A percentile compares a stretch with the other conserved stretches of the same genome.
These are phyloP conservation scores for Orthonychiurus folsomi DNA, from an alignment of 2,888 invertebrate species.

Conservation along the genomic window DNA sequence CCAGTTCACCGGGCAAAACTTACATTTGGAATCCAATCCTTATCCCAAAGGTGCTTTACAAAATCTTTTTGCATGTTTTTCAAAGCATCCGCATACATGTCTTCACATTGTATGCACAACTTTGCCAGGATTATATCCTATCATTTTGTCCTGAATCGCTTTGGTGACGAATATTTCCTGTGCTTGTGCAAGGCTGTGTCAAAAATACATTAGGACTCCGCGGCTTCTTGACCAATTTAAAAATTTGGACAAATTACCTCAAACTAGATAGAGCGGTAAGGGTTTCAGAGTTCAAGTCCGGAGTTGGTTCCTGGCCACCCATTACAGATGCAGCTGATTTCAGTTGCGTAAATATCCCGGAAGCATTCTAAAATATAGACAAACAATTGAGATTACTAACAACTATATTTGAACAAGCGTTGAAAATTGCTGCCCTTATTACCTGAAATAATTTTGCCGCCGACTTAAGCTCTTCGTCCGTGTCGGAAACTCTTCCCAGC, in stretches of 20 bases:
- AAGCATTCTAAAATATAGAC: conserved; percentile 58
- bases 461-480: conserved; percentile 84
- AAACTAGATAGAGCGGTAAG: conserved; percentile 62
- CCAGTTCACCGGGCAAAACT: no score
- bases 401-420: no score
- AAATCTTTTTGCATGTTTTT: conserved; percentile 78
- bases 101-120: conserved; percentile 83
- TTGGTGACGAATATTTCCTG: conserved; percentile 96
- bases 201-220: not conserved
- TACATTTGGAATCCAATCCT: conserved; percentile 71
- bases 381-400: not conserved
- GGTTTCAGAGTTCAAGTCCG: conserved; percentile 87
- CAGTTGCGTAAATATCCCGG: conserved; percentile 79
- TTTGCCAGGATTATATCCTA: conserved; percentile 84
- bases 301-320: conserved; percentile 90
- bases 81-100: conserved; percentile 82
- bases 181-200: conserved; percentile 91
- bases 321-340: conserved; percentile 61
- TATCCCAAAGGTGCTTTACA: conserved; percentile 77
- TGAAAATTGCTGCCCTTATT: conserved; percentile 19
- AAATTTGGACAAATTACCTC: not conserved
- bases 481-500: conserved; percentile 51
- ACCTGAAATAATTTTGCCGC: conserved; percentile 88
- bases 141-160: conserved; percentile 84
- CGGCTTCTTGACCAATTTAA: not conserved